A percentile compares a stretch with the other conserved stretches of the same genome.
Conservation (phyloP, 2,797 vertebrate species). For the Artibeus lituratus region DNA sequence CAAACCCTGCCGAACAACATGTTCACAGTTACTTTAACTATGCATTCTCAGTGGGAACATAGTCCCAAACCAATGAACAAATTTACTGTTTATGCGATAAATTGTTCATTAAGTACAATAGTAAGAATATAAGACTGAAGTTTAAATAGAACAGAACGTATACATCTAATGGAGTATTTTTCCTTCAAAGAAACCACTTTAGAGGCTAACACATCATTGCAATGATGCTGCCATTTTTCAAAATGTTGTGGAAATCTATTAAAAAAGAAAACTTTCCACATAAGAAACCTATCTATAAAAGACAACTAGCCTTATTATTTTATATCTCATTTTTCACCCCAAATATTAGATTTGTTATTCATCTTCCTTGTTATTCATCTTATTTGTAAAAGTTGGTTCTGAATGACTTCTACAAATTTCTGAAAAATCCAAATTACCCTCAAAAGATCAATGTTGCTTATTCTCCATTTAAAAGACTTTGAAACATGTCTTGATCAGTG, state of each 20-base stretch:
- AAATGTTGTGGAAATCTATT: background rate
- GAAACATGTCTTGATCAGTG: background rate
- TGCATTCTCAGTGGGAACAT: no score
- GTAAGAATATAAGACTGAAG: no score
- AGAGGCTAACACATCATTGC: background rate
- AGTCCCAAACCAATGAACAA: no score
- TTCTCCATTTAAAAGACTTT: background rate
- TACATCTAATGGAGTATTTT: conserved; percentile 61
- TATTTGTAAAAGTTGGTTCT: background rate
- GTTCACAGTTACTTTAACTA: no score
- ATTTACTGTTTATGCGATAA: no score
- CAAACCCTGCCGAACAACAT: no score
- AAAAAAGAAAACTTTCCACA: background rate
- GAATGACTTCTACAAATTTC: background rate
- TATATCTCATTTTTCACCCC: no score
- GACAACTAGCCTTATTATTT: no score
- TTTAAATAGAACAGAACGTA: no score
- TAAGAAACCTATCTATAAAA: background rate
- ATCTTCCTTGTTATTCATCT: no score
- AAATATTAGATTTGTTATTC: no score
- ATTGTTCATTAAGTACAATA: no score
- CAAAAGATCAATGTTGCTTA: background rate
- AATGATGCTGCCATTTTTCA: background rate
- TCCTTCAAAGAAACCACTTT: conserved; percentile 54
- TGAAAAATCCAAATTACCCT: background rate